phyloP scores from a whole-genome alignment of 2,888 invertebrate genomes.

The Blastobasis lacticolella region DNA sequence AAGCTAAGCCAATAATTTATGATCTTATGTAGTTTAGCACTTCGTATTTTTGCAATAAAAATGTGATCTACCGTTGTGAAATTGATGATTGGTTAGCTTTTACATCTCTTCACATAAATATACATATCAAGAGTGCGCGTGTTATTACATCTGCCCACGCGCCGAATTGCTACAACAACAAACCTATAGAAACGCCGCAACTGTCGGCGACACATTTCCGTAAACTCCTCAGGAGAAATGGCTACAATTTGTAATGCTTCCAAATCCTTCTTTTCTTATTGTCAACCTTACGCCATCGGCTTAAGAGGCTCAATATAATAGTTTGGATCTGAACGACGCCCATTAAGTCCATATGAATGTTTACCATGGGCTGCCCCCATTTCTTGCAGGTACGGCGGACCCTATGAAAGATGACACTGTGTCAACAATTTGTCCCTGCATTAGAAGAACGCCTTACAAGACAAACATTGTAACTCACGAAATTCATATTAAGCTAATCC shows the following conservation, averaged over 20 bases:
- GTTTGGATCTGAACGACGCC: not conserved
- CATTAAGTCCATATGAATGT: slow-evolving; percentile 15
- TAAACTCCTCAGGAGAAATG: slow-evolving; percentile 39
- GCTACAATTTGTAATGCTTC: slow-evolving; percentile 31
- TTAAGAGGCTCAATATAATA: slow-evolving; percentile 26
- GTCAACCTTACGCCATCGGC: slow-evolving; percentile 10
- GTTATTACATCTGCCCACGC: slow-evolving; percentile 63
- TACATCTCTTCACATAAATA: not conserved
- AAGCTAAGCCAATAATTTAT: no score
- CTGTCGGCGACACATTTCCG: slow-evolving; percentile 56
- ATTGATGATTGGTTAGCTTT: not conserved
- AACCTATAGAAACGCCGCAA: slow-evolving; percentile 43
- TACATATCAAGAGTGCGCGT: slow-evolving; percentile 11
- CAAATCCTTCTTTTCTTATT: slow-evolving; percentile 20
- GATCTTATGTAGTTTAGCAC: no score
- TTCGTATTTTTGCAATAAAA: not conserved
- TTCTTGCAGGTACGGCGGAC: slow-evolving; percentile 53
- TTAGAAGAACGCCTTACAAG: slow-evolving; percentile 56
- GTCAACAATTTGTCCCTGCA: slow-evolving; percentile 69
- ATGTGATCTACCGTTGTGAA: not conserved
- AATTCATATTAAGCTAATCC: slow-evolving; percentile 67
- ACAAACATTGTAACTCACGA: slow-evolving; percentile 65
- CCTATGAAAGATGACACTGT: slow-evolving; percentile 66
- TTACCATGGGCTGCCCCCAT: slow-evolving; percentile 32
- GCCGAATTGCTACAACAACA: slow-evolving; percentile 46